Percentiles rank a stretch among this genome's conserved stretches.
Conservation (phyloP, 2,113 vertebrate species). For the Strigops habroptila region DNA sequence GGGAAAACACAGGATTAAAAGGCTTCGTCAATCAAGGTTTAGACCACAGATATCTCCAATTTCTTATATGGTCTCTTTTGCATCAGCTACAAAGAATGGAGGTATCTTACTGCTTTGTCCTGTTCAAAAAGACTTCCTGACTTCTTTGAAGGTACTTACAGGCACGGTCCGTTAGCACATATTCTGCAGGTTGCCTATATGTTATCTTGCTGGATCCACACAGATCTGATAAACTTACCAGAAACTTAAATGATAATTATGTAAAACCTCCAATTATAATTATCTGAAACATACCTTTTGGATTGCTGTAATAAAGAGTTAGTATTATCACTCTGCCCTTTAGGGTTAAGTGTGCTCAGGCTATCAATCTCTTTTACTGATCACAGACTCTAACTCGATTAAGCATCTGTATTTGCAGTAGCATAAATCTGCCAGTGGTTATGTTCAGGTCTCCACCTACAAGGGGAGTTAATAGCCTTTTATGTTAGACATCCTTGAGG, state of each 20-base stretch:
- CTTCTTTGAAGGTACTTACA: neutral
- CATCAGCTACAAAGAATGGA: neutral
- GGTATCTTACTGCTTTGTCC: neutral
- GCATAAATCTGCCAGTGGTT: slow-evolving; percentile 20
- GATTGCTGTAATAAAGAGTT: neutral
- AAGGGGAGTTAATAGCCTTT: slow-evolving; percentile 42
- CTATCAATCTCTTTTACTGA: slow-evolving; percentile 24
- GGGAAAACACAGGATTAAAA: neutral
- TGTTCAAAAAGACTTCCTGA: neutral
- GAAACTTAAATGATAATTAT: neutral
- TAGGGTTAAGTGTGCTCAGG: slow-evolving; percentile 14
- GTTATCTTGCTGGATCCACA: neutral
- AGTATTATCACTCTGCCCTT: neutral
- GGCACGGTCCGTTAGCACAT: rapidly evolving
- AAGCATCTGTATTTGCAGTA: slow-evolving; percentile 20
- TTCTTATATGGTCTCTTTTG: neutral
- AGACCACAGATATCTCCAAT: neutral
- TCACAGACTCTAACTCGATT: neutral
- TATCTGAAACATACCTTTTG: neutral
- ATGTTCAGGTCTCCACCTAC: slow-evolving; percentile 15
- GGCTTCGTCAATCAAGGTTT: neutral
- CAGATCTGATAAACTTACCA: neutral
- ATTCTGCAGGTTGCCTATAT: rapidly evolving
- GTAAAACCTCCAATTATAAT: neutral
- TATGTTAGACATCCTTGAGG: slow-evolving; percentile 40